Evolutionary conservation across 2,888 invertebrate genomes (phyloP).

Genomic region (Calameuta pallipes): DNA sequence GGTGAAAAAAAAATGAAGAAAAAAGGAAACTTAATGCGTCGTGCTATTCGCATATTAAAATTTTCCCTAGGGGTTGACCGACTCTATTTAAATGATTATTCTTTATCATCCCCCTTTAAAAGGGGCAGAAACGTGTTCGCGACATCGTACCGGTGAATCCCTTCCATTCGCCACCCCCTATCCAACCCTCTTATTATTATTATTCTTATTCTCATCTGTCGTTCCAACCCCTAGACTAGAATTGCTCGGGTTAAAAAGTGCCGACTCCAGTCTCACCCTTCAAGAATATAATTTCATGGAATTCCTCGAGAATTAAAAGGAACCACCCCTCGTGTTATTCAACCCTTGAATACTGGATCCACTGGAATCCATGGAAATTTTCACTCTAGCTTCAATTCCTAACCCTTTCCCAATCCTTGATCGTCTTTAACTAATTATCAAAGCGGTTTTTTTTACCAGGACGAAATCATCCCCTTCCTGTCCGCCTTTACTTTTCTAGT

Average conservation of each 20-base stretch:
- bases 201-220: neutral
- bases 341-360: neutral
- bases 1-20: conserved; percentile 8
- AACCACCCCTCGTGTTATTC: neutral
- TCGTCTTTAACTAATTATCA: neutral
- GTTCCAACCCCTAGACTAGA: neutral
- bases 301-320: neutral
- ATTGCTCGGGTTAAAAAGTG: neutral
- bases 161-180: neutral
- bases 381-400: neutral
- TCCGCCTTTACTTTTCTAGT: neutral
- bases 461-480: neutral
- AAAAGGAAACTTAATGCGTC: conserved; percentile 44
- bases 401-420: neutral
- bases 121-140: neutral
- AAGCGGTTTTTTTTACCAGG: neutral
- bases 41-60: conserved; percentile 54
- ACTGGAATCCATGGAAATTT: neutral
- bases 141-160: neutral
- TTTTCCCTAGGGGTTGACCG: conserved; percentile 37
- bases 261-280: neutral
- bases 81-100: conserved; percentile 47
- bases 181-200: neutral
- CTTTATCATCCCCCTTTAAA: conserved; percentile 33
- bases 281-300: neutral